Percentiles rank a stretch among this genome's conserved stretches.
Evolutionary conservation across 2,888 invertebrate genomes (phyloP).

Genomic region (Pristionchus maxplancki): DNA sequence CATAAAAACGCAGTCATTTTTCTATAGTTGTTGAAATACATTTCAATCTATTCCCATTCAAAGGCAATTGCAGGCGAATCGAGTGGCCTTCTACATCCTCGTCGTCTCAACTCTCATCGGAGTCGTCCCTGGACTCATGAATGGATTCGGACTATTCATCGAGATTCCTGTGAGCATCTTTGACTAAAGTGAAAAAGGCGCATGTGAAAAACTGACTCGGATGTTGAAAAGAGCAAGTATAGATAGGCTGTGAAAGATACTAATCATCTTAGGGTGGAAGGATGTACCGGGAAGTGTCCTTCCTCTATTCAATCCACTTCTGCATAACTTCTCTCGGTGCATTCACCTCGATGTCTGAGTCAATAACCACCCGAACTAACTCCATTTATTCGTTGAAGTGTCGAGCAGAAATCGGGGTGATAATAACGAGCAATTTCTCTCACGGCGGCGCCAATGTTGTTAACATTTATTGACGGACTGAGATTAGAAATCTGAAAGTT

Average conservation of each 20-base stretch:
- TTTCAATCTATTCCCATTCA: neutral
- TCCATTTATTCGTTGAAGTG: neutral
- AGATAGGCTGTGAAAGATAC: neutral
- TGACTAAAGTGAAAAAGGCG: neutral
- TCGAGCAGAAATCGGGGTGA: neutral
- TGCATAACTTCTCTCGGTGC: neutral
- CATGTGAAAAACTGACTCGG: neutral
- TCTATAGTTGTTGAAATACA: neutral
- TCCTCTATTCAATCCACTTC: too few species aligned
- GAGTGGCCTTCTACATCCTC: constrained; percentile 59
- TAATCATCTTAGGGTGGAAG: neutral
- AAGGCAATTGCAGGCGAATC: constrained; percentile 54
- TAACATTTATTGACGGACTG: neutral
- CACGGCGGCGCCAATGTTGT: neutral
- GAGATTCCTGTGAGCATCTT: constrained; percentile 52
- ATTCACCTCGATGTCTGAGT: constrained; percentile 5
- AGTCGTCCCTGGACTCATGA: constrained; percentile 57
- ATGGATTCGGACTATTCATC: constrained; percentile 56
- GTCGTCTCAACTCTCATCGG: constrained; percentile 58
- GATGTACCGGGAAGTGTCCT: neutral
- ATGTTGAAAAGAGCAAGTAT: neutral
- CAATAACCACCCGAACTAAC: neutral
- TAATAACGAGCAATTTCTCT: neutral
- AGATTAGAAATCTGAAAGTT: neutral
- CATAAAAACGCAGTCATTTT: neutral